Base-by-base conservation (phyloP, 2,113 vertebrate species). In the Cryptomyrus ogoouensis region DNA sequence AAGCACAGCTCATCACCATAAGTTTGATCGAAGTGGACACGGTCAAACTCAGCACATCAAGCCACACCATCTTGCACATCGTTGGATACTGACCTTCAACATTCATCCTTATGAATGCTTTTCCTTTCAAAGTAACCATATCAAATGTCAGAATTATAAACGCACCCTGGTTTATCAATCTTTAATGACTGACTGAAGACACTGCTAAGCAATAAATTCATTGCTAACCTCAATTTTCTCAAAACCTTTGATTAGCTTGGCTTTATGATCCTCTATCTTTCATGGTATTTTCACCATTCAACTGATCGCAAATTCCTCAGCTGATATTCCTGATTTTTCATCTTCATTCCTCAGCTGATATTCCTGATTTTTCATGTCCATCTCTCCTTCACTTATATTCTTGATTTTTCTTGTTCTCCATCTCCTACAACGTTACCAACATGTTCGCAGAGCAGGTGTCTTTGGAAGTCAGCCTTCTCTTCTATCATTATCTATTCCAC, bases 11-110 rank as follows among this genome's bases (percentile, higher is more conserved):
- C 84, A 86, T 31, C 24, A 15, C 12, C n/a, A 52, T 6, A 3
- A 5, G 21, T 56, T 6, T 19, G 1, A 42, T 7, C 0, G 31
- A 44, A 5, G 24, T 50, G 46, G 46, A 24, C 44, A 5, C 39
- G 44, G 3, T 31, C 39, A 87, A 52, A 35, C 53, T 90, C 89
- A 88, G 35, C 66, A 50, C 8, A 87, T 24, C 56, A 91, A 35
- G 47, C 19, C 46, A 5, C 15, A 47, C 17, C 39, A n/a, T 49
- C 46, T 3, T 27, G 19, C 83, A 46, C 21, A 13, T 42, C 6
- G 35, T 19, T 80, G 74, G 74, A 19, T 42, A 80, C n/a, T 42
- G 74, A 42, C 35, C 35, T 42, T 80, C 74, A 21, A 80, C 74
- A 17, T 80, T 80, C 31, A 80, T 80, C 5, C 12, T 80, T 42